These are phyloP conservation scores for Ditula angustiorana DNA, from an alignment of 2,888 invertebrate genomes.

Conservation along the genomic window DNA sequence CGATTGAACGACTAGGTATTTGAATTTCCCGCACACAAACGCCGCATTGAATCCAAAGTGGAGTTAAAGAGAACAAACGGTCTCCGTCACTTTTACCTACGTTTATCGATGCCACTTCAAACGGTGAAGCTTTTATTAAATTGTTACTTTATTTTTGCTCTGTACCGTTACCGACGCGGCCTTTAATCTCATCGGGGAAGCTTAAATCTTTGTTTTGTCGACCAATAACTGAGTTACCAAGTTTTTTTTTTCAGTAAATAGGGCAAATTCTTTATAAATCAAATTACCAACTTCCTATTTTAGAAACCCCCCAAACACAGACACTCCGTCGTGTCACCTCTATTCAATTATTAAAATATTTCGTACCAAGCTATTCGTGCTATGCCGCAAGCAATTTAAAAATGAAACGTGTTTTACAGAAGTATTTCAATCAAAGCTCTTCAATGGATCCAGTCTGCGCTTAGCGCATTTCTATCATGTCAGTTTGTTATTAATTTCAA, in stretches of 20 bases:
- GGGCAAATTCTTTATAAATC: not conserved
- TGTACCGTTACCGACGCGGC: not conserved
- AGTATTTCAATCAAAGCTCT: slow-evolving; percentile 20
- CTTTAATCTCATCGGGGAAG: not conserved
- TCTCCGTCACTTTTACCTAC: slow-evolving; percentile 25
- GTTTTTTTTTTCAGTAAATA: not conserved
- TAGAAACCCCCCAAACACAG: too few species aligned
- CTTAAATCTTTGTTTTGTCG: not conserved
- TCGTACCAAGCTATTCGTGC: not conserved
- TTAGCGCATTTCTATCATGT: not conserved
- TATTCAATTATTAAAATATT: not conserved
- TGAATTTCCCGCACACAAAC: slow-evolving; percentile 31
- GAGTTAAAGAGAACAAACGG: slow-evolving; percentile 35
- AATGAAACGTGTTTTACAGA: slow-evolving; percentile 17
- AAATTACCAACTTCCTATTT: not conserved
- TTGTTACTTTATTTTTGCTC: slow-evolving; percentile 19
- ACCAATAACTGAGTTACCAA: not conserved
- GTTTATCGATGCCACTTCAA: slow-evolving; percentile 30
- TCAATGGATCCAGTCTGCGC: not conserved
- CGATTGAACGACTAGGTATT: slow-evolving; percentile 25
- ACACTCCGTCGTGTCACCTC: not conserved
- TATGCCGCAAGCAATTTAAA: slow-evolving; percentile 16
- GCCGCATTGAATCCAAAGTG: slow-evolving; percentile 22
- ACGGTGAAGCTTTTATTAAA: slow-evolving; percentile 19
- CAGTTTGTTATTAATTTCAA: not conserved